These are phyloP conservation scores for Dolichomitus sp. DNA, from an alignment of 2,888 invertebrate genomes.

Conservation along the genomic window DNA sequence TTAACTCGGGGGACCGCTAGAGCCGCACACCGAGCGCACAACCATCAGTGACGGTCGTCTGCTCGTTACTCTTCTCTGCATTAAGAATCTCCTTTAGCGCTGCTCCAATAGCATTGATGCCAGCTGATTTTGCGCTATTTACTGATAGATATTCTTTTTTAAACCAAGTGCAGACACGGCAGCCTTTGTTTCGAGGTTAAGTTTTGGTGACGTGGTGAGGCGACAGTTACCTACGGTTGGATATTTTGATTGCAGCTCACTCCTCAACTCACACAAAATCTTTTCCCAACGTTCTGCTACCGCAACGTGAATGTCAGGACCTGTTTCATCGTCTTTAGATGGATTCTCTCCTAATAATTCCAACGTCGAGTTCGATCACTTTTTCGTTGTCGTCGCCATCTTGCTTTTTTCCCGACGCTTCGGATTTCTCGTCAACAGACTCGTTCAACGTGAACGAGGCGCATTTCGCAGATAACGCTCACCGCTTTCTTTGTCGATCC, in stretches of 20 bases:
- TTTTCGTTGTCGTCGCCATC: not conserved
- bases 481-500: slow-evolving; percentile 38
- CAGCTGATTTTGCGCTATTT: too few relatives aligned
- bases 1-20: too few relatives aligned
- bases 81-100: too few relatives aligned
- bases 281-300: slow-evolving; percentile 45
- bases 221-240: too few relatives aligned
- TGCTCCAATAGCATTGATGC: not conserved
- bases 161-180: too few relatives aligned
- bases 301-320: slow-evolving; percentile 43
- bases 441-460: slow-evolving; percentile 35
- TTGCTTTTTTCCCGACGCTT: slow-evolving; percentile 34
- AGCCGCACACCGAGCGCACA: too few relatives aligned
- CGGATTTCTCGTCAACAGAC: slow-evolving; percentile 8
- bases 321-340: slow-evolving; percentile 19
- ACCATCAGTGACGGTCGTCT: too few relatives aligned
- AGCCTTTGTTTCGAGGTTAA: too few relatives aligned
- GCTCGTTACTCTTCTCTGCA: too few relatives aligned
- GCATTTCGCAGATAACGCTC: slow-evolving; percentile 54
- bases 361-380: slow-evolving; percentile 25
- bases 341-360: slow-evolving; percentile 32
- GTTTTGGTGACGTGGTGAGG: too few relatives aligned
- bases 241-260: too few relatives aligned
- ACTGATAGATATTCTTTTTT: not conserved
- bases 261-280: slow-evolving; percentile 28